A percentile compares a stretch with the other conserved stretches of the same genome.
Evolutionary conservation across 2,797 vertebrate species (phyloP).

Genomic region (Lates japonicus): DNA sequence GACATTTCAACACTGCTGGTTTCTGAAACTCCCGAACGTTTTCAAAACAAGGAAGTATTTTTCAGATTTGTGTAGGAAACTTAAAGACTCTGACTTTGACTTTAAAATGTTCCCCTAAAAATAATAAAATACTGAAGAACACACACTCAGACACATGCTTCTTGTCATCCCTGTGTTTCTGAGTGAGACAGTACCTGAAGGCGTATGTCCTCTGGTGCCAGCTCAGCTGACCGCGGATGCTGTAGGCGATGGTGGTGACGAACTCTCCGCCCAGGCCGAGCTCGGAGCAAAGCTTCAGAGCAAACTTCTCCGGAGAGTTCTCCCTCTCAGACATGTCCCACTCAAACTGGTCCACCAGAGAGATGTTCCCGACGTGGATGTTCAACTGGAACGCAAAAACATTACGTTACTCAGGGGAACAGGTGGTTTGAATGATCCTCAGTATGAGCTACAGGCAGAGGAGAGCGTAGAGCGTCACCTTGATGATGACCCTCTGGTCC

Average conservation of each 20-base stretch:
- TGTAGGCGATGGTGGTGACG: conserved; percentile 98
- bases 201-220: conserved; percentile 99
- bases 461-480: conserved; percentile 77
- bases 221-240: conserved; percentile 97
- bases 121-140: too few relatives aligned
- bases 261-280: conserved; percentile 97
- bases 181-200: conserved; percentile 90
- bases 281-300: conserved; percentile 97
- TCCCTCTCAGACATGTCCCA: conserved; percentile 99
- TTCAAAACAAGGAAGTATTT: too few relatives aligned
- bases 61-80: too few relatives aligned
- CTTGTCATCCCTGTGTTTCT: too few relatives aligned
- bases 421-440: neutral
- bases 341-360: conserved; percentile 99
- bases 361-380: conserved; percentile 98
- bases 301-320: conserved; percentile 97
- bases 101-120: too few relatives aligned
- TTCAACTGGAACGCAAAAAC: conserved; percentile 86
- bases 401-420: neutral
- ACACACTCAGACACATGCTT: too few relatives aligned
- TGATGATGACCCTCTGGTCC: conserved; percentile 98
- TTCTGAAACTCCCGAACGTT: neutral
- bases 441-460: neutral
- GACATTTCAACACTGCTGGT: neutral
- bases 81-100: too few relatives aligned